Evolutionary conservation across 2,888 invertebrate genomes (phyloP).

Genomic region (Leucophenga montana): DNA sequence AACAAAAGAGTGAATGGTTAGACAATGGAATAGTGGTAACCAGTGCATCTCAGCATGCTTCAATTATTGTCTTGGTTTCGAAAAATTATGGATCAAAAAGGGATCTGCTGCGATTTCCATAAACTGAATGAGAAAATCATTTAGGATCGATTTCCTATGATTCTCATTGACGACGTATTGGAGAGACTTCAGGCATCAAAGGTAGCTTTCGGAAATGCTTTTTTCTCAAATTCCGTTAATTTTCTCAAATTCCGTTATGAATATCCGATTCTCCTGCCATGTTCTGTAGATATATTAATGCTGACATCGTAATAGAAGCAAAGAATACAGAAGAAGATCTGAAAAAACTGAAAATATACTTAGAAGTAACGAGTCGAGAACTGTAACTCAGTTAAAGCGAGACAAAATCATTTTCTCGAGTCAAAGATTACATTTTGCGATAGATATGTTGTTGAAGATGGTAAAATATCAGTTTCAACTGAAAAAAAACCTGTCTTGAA

Average conservation of each 20-base stretch:
- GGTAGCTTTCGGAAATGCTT: not conserved
- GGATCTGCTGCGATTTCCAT: not conserved
- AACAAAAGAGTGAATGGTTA: not conserved
- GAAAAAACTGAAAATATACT: constrained; percentile 19
- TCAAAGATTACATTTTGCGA: constrained; percentile 39
- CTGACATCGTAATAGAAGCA: not conserved
- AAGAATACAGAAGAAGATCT: not conserved
- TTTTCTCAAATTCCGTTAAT: constrained; percentile 34
- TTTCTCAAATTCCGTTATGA: constrained; percentile 29
- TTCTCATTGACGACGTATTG: not conserved
- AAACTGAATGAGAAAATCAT: not conserved
- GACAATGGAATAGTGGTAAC: not conserved
- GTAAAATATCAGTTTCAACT: constrained; percentile 35
- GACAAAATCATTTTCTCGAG: constrained; percentile 37
- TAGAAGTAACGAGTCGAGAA: constrained; percentile 26
- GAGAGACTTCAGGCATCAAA: not conserved
- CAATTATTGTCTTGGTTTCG: not conserved
- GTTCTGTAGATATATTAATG: constrained; percentile 30
- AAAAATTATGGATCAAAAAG: not conserved
- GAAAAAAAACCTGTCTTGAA: constrained; percentile 43
- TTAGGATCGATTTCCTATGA: not conserved
- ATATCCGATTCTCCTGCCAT: constrained; percentile 24
- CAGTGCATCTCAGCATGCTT: not conserved
- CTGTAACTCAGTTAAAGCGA: constrained; percentile 38
- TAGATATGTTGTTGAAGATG: constrained; percentile 40